A percentile compares a stretch with the other conserved stretches of the same genome.
These are phyloP conservation scores for Brachionus asplanchnoidis DNA, from an alignment of 1,140 invertebrate genomes.

Conservation along the genomic window DNA sequence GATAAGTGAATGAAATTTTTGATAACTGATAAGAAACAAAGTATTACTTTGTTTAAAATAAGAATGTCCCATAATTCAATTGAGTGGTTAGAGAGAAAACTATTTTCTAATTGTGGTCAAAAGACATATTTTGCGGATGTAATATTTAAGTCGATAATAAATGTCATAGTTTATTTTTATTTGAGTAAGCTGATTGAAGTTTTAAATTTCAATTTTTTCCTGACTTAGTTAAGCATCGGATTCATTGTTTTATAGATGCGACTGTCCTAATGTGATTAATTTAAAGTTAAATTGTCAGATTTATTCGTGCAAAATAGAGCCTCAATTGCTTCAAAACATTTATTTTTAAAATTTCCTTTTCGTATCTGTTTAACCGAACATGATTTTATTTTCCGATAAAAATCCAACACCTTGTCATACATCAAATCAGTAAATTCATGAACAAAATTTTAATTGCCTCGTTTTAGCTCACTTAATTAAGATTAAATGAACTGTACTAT, in stretches of 20 bases:
- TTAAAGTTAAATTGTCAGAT: background rate
- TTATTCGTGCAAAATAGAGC: background rate
- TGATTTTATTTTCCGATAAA: background rate
- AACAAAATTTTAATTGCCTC: background rate
- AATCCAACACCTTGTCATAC: background rate
- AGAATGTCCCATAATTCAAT: background rate
- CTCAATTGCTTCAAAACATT: background rate
- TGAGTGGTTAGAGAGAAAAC: background rate
- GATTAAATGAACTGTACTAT: background rate
- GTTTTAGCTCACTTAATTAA: background rate
- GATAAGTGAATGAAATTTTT: background rate
- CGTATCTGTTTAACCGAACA: background rate
- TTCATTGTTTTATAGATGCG: background rate
- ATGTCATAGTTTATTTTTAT: background rate
- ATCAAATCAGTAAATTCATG: background rate
- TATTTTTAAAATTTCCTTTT: constrained; percentile 1
- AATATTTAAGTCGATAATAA: background rate
- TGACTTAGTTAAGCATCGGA: background rate
- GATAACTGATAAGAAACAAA: background rate
- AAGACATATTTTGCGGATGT: background rate
- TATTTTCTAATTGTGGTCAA: background rate
- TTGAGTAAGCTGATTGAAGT: background rate
- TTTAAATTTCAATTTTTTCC: background rate
- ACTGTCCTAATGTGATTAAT: background rate
- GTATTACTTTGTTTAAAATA: background rate